Evolutionary conservation across 2,888 invertebrate genomes (phyloP), one percentile per base, ranked within the genome.

Genomic region (Eupithecia subfuscata): DNA sequence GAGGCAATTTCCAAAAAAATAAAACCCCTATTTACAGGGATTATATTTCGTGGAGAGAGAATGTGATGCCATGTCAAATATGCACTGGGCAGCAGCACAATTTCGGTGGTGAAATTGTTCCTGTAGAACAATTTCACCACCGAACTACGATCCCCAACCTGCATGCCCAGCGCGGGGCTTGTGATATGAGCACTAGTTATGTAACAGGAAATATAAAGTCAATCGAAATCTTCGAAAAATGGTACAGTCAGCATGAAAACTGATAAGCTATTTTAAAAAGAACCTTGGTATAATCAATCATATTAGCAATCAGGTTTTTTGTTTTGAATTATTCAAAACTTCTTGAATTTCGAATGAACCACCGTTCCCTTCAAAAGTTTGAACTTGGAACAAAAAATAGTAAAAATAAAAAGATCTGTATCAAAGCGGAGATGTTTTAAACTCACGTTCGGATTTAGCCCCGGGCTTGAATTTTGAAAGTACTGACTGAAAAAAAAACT

Each of bases 401-500:
- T 77, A 81, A 80, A 78, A 83, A 77, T 80, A 81, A 80, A 82
- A 73, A 75, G 73, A 77, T 81, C 74, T 78, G 78, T 73, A 78
- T 81, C 85, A 85, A 86, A 88, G 78, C 79, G 71, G 74, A 79
- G 79, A 75, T 76, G 77, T 82, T 82, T 82, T 85, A 85, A 87
- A 84, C 84, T 85, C 82, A 81, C 82, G 87, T 85, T 86, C 87
- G 82, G 81, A 87, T 88, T 90, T 88, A 85, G 88, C 92, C 85
- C 84, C 86, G 68, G 89, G 91, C 88, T 82, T 81, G 81, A 79
- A 82, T 82, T 81, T 83, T 82, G 74, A 80, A 82, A 79, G 89
- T 89, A 91, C 43, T 71, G 90, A 71, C 65, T 79, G 87, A 84
- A 89, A 77, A 85, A 82, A 74, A 81, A 52, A n/a, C 9, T 52